Percentiles rank a stretch among this genome's conserved stretches.
These are phyloP conservation scores for Eptesicus fuscus DNA, from an alignment of 2,113 vertebrate genomes.

Conservation along the genomic window DNA sequence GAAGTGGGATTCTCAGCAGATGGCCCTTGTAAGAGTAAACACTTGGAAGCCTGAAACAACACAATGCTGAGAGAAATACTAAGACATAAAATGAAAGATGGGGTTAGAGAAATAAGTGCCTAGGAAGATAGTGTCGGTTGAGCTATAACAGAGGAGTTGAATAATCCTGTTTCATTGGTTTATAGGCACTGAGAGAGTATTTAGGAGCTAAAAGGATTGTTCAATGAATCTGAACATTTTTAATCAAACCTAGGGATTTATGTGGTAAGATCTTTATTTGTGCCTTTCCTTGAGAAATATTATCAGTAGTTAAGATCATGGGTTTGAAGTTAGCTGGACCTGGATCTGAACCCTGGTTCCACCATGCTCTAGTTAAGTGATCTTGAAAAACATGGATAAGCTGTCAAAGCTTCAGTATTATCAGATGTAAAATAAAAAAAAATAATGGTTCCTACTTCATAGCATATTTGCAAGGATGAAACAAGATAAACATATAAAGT, in stretches of 20 bases:
- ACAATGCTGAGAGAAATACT: neutral
- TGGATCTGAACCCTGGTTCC: neutral
- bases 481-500: neutral
- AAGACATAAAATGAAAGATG: neutral
- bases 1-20: neutral
- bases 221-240: neutral
- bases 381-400: neutral
- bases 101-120: neutral
- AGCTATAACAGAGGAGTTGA: neutral
- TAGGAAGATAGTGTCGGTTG: neutral
- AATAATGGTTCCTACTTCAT: neutral
- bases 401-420: neutral
- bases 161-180: neutral
- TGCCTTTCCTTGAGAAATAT: neutral
- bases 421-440: neutral
- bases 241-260: neutral
- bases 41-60: neutral
- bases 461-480: neutral
- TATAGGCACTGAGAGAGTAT: neutral
- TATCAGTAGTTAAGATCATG: neutral
- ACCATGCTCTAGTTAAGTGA: neutral
- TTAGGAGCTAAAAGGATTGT: neutral
- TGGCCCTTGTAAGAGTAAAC: neutral
- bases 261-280: neutral
- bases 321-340: neutral